These are phyloP conservation scores for Drosophila eohydei DNA, from an alignment of 2,888 invertebrate genomes.

Conservation along the genomic window DNA sequence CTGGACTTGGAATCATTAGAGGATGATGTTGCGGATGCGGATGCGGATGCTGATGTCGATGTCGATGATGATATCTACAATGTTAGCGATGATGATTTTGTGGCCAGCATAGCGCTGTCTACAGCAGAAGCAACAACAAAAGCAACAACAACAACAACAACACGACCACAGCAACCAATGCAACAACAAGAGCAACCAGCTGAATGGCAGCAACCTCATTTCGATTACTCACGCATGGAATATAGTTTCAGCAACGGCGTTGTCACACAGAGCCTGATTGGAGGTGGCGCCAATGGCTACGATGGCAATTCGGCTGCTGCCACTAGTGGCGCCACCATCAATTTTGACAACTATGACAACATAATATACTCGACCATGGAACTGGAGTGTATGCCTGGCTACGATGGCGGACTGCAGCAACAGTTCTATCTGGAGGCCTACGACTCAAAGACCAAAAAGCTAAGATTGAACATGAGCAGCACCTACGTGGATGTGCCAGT, in stretches of 20 bases:
- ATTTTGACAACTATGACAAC: conserved; percentile 85
- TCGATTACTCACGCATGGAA: conserved; percentile 84
- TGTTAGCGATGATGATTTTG: conserved; percentile 76
- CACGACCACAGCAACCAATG: conserved; percentile 12
- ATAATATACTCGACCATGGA: conserved; percentile 87
- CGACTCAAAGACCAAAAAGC: conserved; percentile 89
- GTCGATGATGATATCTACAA: conserved; percentile 69
- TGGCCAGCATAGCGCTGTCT: conserved; percentile 67
- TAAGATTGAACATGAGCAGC: conserved; percentile 90
- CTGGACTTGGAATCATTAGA: conserved; percentile 71
- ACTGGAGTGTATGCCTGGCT: conserved; percentile 94
- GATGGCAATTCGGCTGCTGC: conserved; percentile 38
- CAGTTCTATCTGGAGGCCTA: conserved; percentile 93
- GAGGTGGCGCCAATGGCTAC: conserved; percentile 57
- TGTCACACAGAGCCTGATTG: conserved; percentile 79
- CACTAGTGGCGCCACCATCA: conserved; percentile 74
- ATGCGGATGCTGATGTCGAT: conserved; percentile 40
- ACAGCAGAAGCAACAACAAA: conserved; percentile 57
- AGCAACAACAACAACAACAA: conserved; percentile 10
- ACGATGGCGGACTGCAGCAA: conserved; percentile 95
- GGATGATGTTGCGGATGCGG: conserved; percentile 56
- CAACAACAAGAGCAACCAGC: conserved; percentile 30
- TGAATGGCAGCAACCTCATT: conserved; percentile 80
- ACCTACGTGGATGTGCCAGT: conserved; percentile 87
- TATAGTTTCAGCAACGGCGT: conserved; percentile 83